Base-by-base conservation (phyloP, 64 coral and sea anemone genomes). In the Montipora sp. region DNA sequence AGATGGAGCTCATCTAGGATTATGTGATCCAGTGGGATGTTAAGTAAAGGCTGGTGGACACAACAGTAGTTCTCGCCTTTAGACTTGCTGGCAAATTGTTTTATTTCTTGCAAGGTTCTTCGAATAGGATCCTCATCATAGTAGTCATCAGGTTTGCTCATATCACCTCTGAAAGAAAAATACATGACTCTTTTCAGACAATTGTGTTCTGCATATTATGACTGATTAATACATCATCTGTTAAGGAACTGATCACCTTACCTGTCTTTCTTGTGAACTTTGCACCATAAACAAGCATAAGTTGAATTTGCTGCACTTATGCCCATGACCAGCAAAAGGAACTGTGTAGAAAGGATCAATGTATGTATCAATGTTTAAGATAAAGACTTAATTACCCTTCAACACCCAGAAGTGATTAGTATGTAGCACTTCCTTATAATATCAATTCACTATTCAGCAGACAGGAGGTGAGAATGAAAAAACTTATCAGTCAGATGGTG, bases 201-300 rank as follows among this genome's bases (percentile, higher is more conserved):
- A 57, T 10, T 57, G 51, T 57, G 51, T 57, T 57, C 51, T 57
- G 51, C 51, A 5, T 57, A 57, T 57, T 57, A 57, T 10, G 10
- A 57, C 10, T 10, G 10, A 10, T 57, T 57, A 57, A 57, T 10
- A 57, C 10, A 57, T 57, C 51, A 57, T 57, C 51, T 57, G 10
- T 10, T 57, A 8, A 57, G 51, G 51, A 57, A 57, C 51, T 57
- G 51, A 57, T 8, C 51, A 57, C 51, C 51, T 57, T 74, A 27
- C 22, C 71, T 74, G 71, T 74, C 71, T 74, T 74, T 74, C 77
- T 80, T 57, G 51, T 57, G 51, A 57, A 57, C 51, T 57, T 57
- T 57, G 51, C 51, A 57, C 51, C 10, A 57, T 80, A 74, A 74
- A n/a, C 71, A 74, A 9, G 71, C 71, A 36, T 74, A 74, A 24